Evolutionary conservation across 2,888 invertebrate species (phyloP), one percentile per base, ranked within the genome.

Genomic region (Trissonchulus latispiculum): DNA sequence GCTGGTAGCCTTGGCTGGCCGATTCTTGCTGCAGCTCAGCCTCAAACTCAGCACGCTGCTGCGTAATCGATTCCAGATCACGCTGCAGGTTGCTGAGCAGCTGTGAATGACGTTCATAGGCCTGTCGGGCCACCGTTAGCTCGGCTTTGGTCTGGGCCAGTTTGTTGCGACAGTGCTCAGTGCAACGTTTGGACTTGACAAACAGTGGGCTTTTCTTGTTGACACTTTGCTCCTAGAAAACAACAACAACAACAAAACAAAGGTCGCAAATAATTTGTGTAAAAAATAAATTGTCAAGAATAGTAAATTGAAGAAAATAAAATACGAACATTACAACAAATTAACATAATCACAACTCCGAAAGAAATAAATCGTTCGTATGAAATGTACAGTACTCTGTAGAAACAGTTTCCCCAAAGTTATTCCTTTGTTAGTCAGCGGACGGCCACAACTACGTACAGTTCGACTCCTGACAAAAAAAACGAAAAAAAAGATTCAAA

Each of bases 141-240:
- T 48, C 48, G 8, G 48, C 48, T 23, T 48, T 48, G 8, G 48
- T 48, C 48, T 48, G 48, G 23, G 48, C 48, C 23, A 48, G 8
- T 48, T 48, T 48, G 23, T 48, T 48, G 29, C 37, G 15, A 8
- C 61, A 32, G 70, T 76, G 75, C 2, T 37, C n/a, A 2, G 36
- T 48, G 33, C 37, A 32, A 75, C 85, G 96, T 83, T 97, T 96
- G 0, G 95, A 93, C 84, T 96, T 96, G 72, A 97, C 96, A 83
- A 94, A 96, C 0, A 92, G 90, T 0, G 97, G 97, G 72, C 93
- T 89, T 82, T 95, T 95, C 83, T 94, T 95, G 77, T 93, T 92
- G 77, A 96, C 89, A 82, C 95, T 94, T 0, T 91, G 90, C 87
- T 96, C 95, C 90, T 91, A 77, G 8, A 79, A n/a, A 48, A 48